A percentile compares a stretch with the other conserved stretches of the same genome.
Conservation (phyloP, 2,888 invertebrate species). For the Phymatocera aterrima region DNA sequence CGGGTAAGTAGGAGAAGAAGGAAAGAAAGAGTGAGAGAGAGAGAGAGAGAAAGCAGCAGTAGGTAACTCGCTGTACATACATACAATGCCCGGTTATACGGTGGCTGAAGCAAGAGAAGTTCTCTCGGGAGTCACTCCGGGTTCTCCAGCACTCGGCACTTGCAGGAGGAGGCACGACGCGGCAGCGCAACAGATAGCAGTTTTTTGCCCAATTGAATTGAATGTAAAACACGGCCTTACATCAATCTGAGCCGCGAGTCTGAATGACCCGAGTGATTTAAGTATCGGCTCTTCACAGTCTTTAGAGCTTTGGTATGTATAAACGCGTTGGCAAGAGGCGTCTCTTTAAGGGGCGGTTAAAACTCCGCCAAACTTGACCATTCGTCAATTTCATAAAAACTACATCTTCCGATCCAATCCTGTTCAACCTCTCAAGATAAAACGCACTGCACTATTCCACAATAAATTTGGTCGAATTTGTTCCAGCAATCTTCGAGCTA, state of each 20-base stretch:
- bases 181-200: constrained; percentile 58
- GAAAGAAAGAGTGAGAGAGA: too few species aligned
- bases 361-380: background rate
- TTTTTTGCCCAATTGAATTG: constrained; percentile 75
- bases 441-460: too few species aligned
- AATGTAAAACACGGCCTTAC: constrained; percentile 74
- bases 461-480: too few species aligned
- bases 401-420: too few species aligned
- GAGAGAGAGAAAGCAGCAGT: too few species aligned
- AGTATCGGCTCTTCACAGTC: constrained; percentile 65
- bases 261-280: constrained; percentile 73
- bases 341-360: constrained; percentile 45
- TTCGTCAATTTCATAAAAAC: background rate
- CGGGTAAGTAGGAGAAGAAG: constrained; percentile 21
- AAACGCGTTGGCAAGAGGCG: constrained; percentile 49
- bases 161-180: constrained; percentile 54
- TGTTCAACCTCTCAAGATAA: too few species aligned
- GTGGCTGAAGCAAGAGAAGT: constrained; percentile 44
- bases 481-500: too few species aligned
- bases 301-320: constrained; percentile 64
- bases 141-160: constrained; percentile 40
- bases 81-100: constrained; percentile 41
- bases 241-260: constrained; percentile 73
- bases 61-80: constrained; percentile 37
- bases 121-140: constrained; percentile 41